phyloP scores from a whole-genome alignment of 2,797 vertebrate genomes.

The Mastacembelus armatus region DNA sequence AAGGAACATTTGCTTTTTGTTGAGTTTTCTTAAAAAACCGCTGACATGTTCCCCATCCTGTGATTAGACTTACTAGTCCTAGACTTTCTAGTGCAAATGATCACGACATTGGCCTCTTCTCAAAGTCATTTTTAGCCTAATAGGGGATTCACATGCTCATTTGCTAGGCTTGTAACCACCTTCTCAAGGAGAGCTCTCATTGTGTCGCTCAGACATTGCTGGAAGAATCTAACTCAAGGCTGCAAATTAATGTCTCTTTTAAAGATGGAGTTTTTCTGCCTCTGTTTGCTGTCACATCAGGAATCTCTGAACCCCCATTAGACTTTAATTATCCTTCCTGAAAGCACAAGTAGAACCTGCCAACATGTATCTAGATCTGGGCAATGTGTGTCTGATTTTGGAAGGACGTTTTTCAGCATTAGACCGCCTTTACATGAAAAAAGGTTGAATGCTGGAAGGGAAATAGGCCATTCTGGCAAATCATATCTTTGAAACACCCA shows the following conservation, averaged over 20 bases:
- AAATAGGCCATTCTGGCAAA: conserved; percentile 11
- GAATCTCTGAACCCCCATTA: conserved; percentile 40
- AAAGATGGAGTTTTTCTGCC: conserved; percentile 45
- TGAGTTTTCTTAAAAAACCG: conserved; percentile 39
- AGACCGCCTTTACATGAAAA: conserved; percentile 20
- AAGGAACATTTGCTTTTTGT: conserved; percentile 16
- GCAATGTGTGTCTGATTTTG: conserved; percentile 26
- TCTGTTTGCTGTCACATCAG: conserved; percentile 54
- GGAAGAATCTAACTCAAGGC: conserved; percentile 54
- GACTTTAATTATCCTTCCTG: conserved; percentile 49
- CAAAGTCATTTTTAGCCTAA: conserved; percentile 47
- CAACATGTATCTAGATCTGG: conserved; percentile 33
- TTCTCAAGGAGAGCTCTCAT: conserved; percentile 28
- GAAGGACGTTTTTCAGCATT: conserved; percentile 28
- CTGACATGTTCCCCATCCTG: not conserved
- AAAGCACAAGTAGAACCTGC: conserved; percentile 32
- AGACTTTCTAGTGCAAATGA: not conserved
- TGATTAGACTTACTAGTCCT: conserved; percentile 14
- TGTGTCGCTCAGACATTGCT: conserved; percentile 17
- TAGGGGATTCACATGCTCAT: conserved; percentile 6
- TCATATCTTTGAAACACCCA: conserved; percentile 8
- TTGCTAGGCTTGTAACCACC: conserved; percentile 15
- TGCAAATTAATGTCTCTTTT: conserved; percentile 66
- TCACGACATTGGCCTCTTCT: conserved; percentile 50
- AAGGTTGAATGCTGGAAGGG: conserved; percentile 16